Percentiles rank a stretch among this genome's conserved stretches.
Evolutionary conservation across 2,797 vertebrate genomes (phyloP).

Genomic region (Gastrophryne carolinensis): DNA sequence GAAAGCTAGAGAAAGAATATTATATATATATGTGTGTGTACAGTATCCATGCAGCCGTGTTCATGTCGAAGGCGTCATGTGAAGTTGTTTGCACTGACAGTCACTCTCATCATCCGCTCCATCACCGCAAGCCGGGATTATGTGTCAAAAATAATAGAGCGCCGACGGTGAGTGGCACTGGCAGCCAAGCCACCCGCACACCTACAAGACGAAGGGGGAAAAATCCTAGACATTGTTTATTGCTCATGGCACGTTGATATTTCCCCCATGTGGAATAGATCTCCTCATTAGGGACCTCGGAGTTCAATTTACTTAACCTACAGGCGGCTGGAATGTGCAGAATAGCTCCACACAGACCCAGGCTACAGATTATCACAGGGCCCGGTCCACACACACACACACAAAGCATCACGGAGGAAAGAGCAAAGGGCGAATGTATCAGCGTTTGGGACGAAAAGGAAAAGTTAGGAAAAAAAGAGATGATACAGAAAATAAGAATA

Average conservation of each 20-base stretch:
- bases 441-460: no score
- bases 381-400: no score
- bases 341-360: not conserved
- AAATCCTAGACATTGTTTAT: conserved; percentile 10
- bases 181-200: not conserved
- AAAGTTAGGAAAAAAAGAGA: not conserved
- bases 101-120: not conserved
- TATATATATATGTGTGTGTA: no score
- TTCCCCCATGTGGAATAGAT: conserved; percentile 28
- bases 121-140: not conserved
- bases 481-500: not conserved
- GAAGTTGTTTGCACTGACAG: not conserved
- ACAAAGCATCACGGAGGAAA: no score
- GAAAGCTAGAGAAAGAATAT: no score
- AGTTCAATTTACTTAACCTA: conserved; percentile 39
- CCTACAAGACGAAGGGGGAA: not conserved
- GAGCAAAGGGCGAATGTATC: no score
- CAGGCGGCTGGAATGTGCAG: conserved; percentile 13
- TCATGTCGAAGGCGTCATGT: not conserved
- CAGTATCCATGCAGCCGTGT: no score
- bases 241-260: not conserved
- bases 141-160: conserved; percentile 10
- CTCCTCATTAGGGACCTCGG: conserved; percentile 3
- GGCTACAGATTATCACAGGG: not conserved
- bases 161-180: not conserved